phyloP scores from a whole-genome alignment of 2,888 invertebrate species.

The Eurois occulta region DNA sequence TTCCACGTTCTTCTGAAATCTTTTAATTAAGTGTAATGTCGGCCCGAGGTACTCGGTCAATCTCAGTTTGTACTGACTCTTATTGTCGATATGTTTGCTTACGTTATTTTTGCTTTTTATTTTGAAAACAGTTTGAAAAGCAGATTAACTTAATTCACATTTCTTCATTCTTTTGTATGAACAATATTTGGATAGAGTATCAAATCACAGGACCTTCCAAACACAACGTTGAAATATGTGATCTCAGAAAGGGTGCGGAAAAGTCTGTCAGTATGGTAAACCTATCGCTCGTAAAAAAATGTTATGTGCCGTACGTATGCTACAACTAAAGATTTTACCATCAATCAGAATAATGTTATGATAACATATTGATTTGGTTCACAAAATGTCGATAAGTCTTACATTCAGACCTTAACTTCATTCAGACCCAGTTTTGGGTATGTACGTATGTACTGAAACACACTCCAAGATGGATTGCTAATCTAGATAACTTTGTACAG shows the following conservation, averaged over 20 bases:
- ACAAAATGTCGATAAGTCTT: too few species aligned
- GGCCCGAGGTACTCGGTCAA: constrained; percentile 5
- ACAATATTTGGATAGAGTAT: background rate
- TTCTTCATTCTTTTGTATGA: background rate
- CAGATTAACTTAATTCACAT: background rate
- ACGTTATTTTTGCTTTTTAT: background rate
- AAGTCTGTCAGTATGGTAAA: background rate
- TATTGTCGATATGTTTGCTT: constrained; percentile 23
- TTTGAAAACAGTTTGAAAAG: too few species aligned
- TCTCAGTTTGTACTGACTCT: background rate
- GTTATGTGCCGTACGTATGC: background rate
- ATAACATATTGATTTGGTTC: too few species aligned
- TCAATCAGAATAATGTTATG: background rate
- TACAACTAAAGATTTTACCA: constrained; percentile 34
- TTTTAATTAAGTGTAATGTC: constrained; percentile 68
- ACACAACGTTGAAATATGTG: background rate
- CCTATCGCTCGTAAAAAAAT: background rate
- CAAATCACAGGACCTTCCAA: background rate
- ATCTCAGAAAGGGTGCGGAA: background rate
- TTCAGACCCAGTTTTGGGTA: too few species aligned
- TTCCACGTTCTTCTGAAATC: constrained; percentile 59
- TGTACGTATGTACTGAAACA: background rate
- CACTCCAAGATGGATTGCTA: too few species aligned
- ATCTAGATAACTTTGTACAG: too few species aligned
- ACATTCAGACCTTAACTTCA: constrained; percentile 70